A percentile compares a stretch with the other conserved stretches of the same genome.
Evolutionary conservation across 2,888 invertebrate species (phyloP).

Genomic region (Cephus nigrinus): DNA sequence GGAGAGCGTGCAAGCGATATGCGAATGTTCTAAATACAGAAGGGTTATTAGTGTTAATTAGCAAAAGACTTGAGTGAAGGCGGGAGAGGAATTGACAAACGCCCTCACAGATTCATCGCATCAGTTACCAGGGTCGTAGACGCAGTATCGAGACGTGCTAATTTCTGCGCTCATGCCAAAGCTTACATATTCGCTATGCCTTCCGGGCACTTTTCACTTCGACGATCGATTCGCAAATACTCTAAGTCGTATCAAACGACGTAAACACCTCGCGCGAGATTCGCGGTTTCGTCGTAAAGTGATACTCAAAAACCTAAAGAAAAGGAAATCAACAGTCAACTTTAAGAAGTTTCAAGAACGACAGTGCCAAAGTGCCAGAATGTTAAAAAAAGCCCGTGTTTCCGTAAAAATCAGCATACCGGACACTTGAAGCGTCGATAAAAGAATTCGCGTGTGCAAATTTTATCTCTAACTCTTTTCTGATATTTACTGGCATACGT

Average conservation of each 20-base stretch:
- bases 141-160: constrained; percentile 5
- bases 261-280: neutral
- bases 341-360: neutral
- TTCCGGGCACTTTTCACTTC: neutral
- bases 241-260: constrained; percentile 6
- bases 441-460: neutral
- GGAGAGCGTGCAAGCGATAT: neutral
- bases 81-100: neutral
- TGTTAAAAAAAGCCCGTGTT: neutral
- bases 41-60: neutral
- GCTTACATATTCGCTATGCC: constrained; percentile 15
- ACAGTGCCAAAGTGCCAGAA: neutral
- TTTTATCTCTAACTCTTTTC: neutral
- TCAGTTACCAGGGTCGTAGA: too few species aligned
- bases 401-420: neutral
- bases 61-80: neutral
- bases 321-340: neutral
- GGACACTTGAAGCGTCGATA: neutral
- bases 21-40: neutral
- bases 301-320: neutral
- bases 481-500: neutral
- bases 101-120: neutral
- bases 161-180: constrained; percentile 6
- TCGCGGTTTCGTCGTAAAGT: neutral
- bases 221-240: constrained; percentile 11